A percentile compares a stretch with the other conserved stretches of the same genome.
Evolutionary conservation across 2,888 invertebrate species (phyloP).

Genomic region (Drosophila atroscutellata): DNA sequence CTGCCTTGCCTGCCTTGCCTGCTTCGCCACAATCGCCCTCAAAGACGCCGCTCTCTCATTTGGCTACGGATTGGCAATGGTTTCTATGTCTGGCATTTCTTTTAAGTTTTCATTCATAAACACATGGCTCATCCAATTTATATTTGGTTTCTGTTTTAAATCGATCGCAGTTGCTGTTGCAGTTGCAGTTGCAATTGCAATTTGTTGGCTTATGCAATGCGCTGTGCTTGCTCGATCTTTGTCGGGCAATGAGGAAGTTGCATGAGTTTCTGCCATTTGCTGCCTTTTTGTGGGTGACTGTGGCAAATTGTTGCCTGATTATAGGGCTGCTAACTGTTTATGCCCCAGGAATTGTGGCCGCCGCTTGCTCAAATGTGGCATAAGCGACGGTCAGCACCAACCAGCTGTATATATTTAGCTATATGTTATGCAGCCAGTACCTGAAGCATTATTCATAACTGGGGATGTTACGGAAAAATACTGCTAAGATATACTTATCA

Average conservation of each 20-base stretch:
- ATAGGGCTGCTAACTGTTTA: conserved; percentile 58
- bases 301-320: conserved; percentile 71
- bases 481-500: conserved; percentile 20
- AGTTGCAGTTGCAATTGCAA: conserved; percentile 33
- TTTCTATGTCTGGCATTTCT: conserved; percentile 42
- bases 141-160: conserved; percentile 32
- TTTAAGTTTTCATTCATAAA: conserved; percentile 63
- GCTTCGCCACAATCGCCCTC: conserved; percentile 51
- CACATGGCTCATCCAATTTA: conserved; percentile 61
- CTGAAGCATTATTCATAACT: conserved; percentile 14
- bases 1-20: conserved; percentile 37
- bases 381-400: conserved; percentile 33
- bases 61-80: conserved; percentile 38
- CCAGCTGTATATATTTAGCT: not conserved
- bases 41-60: conserved; percentile 71
- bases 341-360: conserved; percentile 27
- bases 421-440: conserved; percentile 14
- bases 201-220: conserved; percentile 60
- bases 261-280: not conserved
- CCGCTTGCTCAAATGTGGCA: conserved; percentile 46
- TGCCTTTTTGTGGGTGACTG: conserved; percentile 69
- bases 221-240: conserved; percentile 14
- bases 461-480: conserved; percentile 23
- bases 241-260: conserved; percentile 68
- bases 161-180: conserved; percentile 43